phyloP scores from a whole-genome alignment of 2,797 vertebrate genomes.

The Stomatorhinus walkeri region DNA sequence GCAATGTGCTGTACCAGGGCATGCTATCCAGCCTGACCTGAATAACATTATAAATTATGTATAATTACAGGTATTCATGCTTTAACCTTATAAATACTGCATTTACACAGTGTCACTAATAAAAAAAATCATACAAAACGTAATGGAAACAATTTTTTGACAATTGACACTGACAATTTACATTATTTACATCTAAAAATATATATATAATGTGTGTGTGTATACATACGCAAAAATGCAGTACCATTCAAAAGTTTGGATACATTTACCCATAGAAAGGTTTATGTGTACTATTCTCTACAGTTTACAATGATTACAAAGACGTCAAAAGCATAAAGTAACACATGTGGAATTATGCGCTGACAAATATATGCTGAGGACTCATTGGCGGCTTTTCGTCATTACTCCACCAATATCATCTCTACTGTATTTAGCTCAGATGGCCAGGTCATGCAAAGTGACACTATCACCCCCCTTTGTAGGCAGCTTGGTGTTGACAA shows the following conservation, averaged over 20 bases:
- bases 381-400: neutral
- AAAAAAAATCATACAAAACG: neutral
- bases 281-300: neutral
- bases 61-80: neutral
- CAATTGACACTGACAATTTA: neutral
- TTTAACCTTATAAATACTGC: neutral
- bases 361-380: neutral
- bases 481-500: neutral
- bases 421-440: neutral
- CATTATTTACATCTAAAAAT: neutral
- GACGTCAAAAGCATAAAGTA: neutral
- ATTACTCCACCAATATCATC: neutral
- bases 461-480: neutral
- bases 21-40: neutral
- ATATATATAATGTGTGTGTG: neutral
- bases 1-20: neutral
- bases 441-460: neutral
- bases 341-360: too few species aligned
- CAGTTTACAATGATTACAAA: neutral
- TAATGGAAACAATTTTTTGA: neutral
- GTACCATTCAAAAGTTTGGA: neutral
- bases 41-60: neutral
- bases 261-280: neutral
- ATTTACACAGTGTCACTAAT: neutral
- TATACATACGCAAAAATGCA: neutral